phyloP scores from a whole-genome alignment of 2,113 vertebrate genomes.

The Arizona elegans region DNA sequence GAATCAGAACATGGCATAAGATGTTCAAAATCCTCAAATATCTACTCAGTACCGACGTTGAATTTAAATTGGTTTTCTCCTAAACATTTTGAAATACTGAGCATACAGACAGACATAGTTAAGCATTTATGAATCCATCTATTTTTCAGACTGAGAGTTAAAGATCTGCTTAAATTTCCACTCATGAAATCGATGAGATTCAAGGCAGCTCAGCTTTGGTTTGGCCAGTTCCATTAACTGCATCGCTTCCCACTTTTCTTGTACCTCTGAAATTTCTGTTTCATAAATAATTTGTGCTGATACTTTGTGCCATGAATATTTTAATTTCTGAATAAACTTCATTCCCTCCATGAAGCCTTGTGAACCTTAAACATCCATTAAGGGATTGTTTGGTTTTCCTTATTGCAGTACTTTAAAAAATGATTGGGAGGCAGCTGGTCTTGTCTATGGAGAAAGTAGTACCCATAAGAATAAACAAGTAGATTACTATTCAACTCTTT shows the following conservation, averaged over 20 bases:
- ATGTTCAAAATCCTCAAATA: neutral
- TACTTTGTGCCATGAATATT: slow-evolving; percentile 11
- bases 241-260: neutral
- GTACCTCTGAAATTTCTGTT: neutral
- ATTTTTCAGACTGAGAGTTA: neutral
- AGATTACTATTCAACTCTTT: neutral
- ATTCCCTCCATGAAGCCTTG: neutral
- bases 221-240: neutral
- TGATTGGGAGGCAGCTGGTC: neutral
- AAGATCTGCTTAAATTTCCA: neutral
- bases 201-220: neutral
- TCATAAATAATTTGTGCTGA: slow-evolving; percentile 18
- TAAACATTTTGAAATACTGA: neutral
- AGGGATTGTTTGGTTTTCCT: slow-evolving; percentile 12
- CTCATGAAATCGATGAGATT: neutral
- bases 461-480: neutral
- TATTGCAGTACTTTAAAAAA: neutral
- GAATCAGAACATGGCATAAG: neutral
- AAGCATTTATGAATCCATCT: neutral
- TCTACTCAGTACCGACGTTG: neutral
- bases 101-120: neutral
- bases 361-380: slow-evolving; percentile 9
- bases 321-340: neutral
- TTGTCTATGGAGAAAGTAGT: neutral
- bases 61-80: neutral